Conservation (phyloP, 2,888 invertebrate genomes). For the Erpobdella octoculata region DNA sequence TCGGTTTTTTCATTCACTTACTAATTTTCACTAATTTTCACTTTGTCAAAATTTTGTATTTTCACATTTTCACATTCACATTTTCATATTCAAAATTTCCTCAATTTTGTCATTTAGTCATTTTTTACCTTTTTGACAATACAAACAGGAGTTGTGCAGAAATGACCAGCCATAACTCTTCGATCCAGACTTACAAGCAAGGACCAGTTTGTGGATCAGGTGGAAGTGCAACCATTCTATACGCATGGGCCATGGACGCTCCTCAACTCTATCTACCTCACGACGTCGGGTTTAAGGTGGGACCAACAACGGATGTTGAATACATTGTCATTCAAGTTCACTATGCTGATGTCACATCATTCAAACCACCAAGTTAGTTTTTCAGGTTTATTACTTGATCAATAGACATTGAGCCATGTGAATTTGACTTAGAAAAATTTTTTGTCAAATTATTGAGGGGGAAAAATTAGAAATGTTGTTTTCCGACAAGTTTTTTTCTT, state of each 20-base stretch:
- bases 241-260: conserved; percentile 61
- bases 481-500: too few relatives aligned
- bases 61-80: too few relatives aligned
- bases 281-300: conserved; percentile 58
- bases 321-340: conserved; percentile 58
- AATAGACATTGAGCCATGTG: too few relatives aligned
- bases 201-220: conserved; percentile 44
- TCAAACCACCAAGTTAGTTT: conserved; percentile 43
- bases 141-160: too few relatives aligned
- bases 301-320: conserved; percentile 54
- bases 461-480: too few relatives aligned
- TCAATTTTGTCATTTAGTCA: too few relatives aligned
- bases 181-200: conserved; percentile 12
- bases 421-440: neutral
- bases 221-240: conserved; percentile 54
- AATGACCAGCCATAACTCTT: neutral
- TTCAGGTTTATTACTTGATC: neutral
- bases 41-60: too few relatives aligned
- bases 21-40: too few relatives aligned
- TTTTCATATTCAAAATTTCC: too few relatives aligned
- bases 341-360: conserved; percentile 53
- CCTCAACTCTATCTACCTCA: conserved; percentile 56
- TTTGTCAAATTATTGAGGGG: neutral
- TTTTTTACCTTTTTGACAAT: too few relatives aligned
- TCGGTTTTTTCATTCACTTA: too few relatives aligned